phyloP scores from a whole-genome alignment of 2,888 invertebrate genomes.

The Platycheirus albimanus region DNA sequence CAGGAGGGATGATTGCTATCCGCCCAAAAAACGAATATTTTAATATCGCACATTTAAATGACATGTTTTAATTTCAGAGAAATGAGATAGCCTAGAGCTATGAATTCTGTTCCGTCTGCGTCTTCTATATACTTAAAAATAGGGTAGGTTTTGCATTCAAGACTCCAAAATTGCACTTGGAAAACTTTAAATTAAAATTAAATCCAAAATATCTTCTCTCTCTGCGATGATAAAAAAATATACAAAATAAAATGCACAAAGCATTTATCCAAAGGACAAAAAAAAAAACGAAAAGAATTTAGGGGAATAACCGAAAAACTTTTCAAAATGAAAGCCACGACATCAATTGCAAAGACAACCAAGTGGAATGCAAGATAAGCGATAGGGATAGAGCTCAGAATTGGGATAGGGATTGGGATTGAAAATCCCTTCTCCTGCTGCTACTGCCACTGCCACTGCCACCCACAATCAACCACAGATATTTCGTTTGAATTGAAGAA shows the following conservation, averaged over 20 bases:
- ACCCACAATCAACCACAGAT: slow-evolving; percentile 70
- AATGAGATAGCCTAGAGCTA: slow-evolving; percentile 35
- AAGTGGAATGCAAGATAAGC: slow-evolving; percentile 68
- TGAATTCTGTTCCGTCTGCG: slow-evolving; percentile 6
- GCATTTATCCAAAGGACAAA: slow-evolving; percentile 23
- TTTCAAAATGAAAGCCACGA: slow-evolving; percentile 61
- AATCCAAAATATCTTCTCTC: slow-evolving; percentile 34
- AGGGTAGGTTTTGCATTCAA: background rate
- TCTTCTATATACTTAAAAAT: background rate
- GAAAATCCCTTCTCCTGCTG: slow-evolving; percentile 17
- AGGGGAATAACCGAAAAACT: slow-evolving; percentile 15
- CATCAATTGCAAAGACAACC: slow-evolving; percentile 73
- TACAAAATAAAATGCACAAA: slow-evolving; percentile 17
- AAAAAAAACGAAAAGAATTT: slow-evolving; percentile 16
- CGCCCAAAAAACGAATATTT: slow-evolving; percentile 20
- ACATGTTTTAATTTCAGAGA: slow-evolving; percentile 65
- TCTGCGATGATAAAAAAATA: background rate
- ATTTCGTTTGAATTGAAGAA: slow-evolving; percentile 56
- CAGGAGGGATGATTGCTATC: no score
- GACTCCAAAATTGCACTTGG: slow-evolving; percentile 39
- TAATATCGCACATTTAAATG: slow-evolving; percentile 54
- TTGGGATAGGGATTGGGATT: background rate
- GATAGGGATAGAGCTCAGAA: slow-evolving; percentile 43
- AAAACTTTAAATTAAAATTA: slow-evolving; percentile 63
- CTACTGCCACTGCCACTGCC: no score